Evolutionary conservation across 2,888 invertebrate genomes (phyloP).

Genomic region (Noctua fimbriata): DNA sequence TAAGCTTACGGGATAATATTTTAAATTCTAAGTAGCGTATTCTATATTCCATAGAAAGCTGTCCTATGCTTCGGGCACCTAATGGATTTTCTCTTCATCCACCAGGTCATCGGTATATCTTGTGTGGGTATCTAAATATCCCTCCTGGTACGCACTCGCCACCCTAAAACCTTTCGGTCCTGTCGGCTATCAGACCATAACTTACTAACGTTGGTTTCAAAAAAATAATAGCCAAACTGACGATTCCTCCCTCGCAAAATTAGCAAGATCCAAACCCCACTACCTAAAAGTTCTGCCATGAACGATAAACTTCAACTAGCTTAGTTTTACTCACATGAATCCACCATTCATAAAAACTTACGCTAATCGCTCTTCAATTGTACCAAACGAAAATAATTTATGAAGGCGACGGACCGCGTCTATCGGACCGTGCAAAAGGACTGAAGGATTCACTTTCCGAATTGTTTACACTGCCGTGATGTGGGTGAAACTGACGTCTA

Average conservation of each 20-base stretch:
- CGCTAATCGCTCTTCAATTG: conserved; percentile 14
- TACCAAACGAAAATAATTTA: conserved; percentile 64
- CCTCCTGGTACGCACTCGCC: background rate
- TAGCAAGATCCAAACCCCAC: background rate
- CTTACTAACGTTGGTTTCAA: background rate
- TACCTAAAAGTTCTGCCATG: background rate
- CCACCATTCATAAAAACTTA: conserved; percentile 1
- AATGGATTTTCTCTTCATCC: background rate
- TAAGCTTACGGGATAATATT: background rate
- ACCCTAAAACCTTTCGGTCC: background rate
- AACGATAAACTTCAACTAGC: background rate
- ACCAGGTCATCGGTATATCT: background rate
- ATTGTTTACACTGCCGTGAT: conserved; percentile 70
- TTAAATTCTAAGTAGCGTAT: background rate
- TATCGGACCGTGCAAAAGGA: conserved; percentile 63
- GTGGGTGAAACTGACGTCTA: conserved; percentile 67
- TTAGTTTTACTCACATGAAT: background rate
- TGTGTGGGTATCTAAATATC: background rate
- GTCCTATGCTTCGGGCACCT: background rate
- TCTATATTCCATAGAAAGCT: background rate
- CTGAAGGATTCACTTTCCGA: conserved; percentile 67
- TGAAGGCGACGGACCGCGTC: conserved; percentile 60
- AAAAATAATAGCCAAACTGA: background rate
- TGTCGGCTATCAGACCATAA: background rate
- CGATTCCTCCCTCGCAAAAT: background rate